Evolutionary conservation across 2,113 vertebrate genomes (phyloP).

Genomic region (Atlantisia rogersi): DNA sequence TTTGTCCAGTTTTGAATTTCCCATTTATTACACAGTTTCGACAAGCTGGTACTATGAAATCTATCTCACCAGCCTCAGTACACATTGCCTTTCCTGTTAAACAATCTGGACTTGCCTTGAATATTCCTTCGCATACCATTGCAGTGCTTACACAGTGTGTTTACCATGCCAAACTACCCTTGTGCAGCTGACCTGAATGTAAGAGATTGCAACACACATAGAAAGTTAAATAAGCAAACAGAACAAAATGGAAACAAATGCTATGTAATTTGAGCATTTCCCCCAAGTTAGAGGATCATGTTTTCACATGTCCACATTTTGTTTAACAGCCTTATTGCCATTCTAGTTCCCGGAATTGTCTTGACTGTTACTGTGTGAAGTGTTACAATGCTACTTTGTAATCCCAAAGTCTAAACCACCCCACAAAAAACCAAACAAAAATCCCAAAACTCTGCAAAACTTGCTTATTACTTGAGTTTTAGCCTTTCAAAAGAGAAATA

Average conservation of each 20-base stretch:
- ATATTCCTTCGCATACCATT: neutral
- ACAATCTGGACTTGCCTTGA: neutral
- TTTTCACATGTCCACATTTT: neutral
- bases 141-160: neutral
- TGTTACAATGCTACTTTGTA: neutral
- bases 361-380: neutral
- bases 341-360: neutral
- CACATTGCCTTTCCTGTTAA: slow-evolving; percentile 22
- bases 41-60: neutral
- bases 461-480: neutral
- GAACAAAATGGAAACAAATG: neutral
- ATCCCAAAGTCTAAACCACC: neutral
- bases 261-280: neutral
- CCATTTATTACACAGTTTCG: neutral
- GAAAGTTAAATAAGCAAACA: neutral
- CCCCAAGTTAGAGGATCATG: neutral
- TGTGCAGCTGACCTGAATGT: neutral
- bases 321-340: neutral
- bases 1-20: neutral
- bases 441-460: neutral
- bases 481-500: neutral
- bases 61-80: neutral
- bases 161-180: neutral
- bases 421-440: neutral
- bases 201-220: neutral